phyloP scores from a whole-genome alignment of 2,888 invertebrate genomes.

The Dilophus febrilis region DNA sequence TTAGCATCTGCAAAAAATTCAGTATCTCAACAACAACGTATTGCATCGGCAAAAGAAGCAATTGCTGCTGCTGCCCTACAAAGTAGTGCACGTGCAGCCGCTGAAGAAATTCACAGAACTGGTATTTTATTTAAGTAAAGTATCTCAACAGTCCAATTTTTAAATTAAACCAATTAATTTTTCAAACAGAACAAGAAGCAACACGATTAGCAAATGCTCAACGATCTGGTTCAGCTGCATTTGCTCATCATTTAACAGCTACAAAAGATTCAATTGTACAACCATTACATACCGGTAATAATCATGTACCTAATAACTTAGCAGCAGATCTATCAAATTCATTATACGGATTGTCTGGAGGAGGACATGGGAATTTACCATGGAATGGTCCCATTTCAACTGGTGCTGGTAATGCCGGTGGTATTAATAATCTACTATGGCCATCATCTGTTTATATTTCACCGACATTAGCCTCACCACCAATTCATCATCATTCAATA shows the following conservation, averaged over 20 bases:
- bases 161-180: not conserved
- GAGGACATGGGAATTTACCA: too few species aligned
- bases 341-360: too few species aligned
- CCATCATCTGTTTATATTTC: too few species aligned
- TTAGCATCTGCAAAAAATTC: constrained; percentile 51
- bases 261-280: constrained; percentile 39
- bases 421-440: too few species aligned
- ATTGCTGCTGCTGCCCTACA: constrained; percentile 56
- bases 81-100: constrained; percentile 49
- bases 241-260: constrained; percentile 39
- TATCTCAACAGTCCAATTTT: not conserved
- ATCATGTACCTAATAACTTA: too few species aligned
- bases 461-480: too few species aligned
- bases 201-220: constrained; percentile 42
- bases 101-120: constrained; percentile 49
- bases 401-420: too few species aligned
- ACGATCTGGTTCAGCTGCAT: constrained; percentile 37
- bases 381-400: too few species aligned
- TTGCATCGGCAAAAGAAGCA: constrained; percentile 53
- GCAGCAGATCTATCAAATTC: too few species aligned
- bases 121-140: constrained; percentile 23
- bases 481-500: too few species aligned
- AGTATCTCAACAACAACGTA: constrained; percentile 52
- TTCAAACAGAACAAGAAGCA: constrained; percentile 34
- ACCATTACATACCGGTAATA: constrained; percentile 24